Evolutionary conservation across 2,888 invertebrate species (phyloP).

Genomic region (Ophion ventricosus): DNA sequence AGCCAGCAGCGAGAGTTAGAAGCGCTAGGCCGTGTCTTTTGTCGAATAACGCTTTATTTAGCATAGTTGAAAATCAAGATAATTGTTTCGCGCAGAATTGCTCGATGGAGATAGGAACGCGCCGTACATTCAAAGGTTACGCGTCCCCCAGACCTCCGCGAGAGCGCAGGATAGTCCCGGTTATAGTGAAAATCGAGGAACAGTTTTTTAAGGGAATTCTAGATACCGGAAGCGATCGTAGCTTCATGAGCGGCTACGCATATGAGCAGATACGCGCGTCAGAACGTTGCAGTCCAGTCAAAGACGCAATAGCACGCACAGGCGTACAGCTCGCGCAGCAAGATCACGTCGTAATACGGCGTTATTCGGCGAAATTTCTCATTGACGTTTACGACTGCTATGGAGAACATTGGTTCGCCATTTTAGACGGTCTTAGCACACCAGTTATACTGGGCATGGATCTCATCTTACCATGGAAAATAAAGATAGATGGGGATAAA

Average conservation of each 20-base stretch:
- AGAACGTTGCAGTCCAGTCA: neutral
- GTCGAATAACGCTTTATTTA: too few relatives aligned
- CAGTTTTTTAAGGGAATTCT: neutral
- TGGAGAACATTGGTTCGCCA: slow-evolving; percentile 27
- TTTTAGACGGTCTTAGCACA: slow-evolving; percentile 24
- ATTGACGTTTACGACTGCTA: slow-evolving; percentile 18
- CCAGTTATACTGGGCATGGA: slow-evolving; percentile 5
- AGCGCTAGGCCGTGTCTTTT: too few relatives aligned
- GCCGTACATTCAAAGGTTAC: slow-evolving; percentile 17
- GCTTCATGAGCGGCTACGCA: slow-evolving; percentile 1
- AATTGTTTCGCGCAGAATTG: too few relatives aligned
- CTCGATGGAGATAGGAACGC: slow-evolving; percentile 17
- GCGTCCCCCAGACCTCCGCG: neutral
- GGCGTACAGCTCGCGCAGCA: slow-evolving; percentile 25
- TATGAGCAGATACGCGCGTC: neutral
- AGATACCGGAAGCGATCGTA: slow-evolving; percentile 2
- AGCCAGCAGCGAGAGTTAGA: too few relatives aligned
- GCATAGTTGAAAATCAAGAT: too few relatives aligned
- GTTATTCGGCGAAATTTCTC: slow-evolving; percentile 24
- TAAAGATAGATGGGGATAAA: slow-evolving; percentile 1
- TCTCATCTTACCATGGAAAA: neutral
- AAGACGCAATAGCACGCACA: neutral
- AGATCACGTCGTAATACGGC: slow-evolving; percentile 19
- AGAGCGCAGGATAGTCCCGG: neutral
- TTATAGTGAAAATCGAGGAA: neutral